These are phyloP conservation scores for Allacma fusca DNA, from an alignment of 2,888 invertebrate species.

Conservation along the genomic window DNA sequence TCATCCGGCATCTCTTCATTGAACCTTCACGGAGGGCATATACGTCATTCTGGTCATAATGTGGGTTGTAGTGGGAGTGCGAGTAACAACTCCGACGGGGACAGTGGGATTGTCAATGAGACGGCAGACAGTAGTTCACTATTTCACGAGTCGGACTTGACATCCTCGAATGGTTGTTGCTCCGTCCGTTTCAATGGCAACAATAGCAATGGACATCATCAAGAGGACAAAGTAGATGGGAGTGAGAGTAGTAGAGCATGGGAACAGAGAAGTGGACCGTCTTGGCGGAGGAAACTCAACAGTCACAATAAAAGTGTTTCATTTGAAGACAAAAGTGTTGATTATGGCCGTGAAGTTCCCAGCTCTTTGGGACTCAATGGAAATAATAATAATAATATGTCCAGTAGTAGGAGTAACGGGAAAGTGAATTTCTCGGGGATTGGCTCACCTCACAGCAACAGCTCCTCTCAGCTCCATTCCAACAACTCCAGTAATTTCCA, in stretches of 20 bases:
- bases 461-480: constrained; percentile 15
- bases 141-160: constrained; percentile 33
- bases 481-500: constrained; percentile 19
- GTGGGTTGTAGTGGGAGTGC: constrained; percentile 40
- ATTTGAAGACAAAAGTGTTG: constrained; percentile 31
- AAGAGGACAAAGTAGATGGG: constrained; percentile 1
- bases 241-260: neutral
- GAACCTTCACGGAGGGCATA: constrained; percentile 64
- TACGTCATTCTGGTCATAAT: constrained; percentile 66
- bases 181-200: constrained; percentile 25
- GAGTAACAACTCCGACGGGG: constrained; percentile 70
- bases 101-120: constrained; percentile 78
- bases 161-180: constrained; percentile 28
- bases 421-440: too few relatives aligned
- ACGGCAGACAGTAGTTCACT: constrained; percentile 74
- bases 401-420: neutral
- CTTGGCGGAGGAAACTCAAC: constrained; percentile 37
- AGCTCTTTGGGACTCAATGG: neutral
- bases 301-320: constrained; percentile 38
- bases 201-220: neutral
- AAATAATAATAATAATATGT: neutral
- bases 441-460: too few relatives aligned
- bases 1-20: neutral
- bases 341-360: neutral
- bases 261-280: neutral